phyloP scores from a whole-genome alignment of 2,113 vertebrate genomes.

The Gobio gobio region DNA sequence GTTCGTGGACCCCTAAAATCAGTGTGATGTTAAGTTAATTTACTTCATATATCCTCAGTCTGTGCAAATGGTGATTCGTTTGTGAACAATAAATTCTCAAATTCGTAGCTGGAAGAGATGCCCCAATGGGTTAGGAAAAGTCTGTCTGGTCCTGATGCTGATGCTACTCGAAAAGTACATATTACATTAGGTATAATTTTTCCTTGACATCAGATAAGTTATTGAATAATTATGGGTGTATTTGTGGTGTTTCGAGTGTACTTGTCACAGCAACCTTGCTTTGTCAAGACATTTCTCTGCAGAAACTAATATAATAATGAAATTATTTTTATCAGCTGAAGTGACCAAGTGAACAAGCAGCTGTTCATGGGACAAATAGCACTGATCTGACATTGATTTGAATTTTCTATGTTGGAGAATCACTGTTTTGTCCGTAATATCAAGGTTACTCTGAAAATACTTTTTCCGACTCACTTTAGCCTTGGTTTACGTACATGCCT shows the following conservation, averaged over 20 bases:
- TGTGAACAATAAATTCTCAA: background rate
- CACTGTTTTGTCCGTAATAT: background rate
- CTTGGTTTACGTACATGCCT: background rate
- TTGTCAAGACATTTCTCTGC: background rate
- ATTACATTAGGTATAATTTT: background rate
- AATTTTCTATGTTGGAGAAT: background rate
- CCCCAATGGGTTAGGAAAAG: background rate
- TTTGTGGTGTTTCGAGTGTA: background rate
- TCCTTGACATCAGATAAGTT: background rate
- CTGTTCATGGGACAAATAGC: background rate
- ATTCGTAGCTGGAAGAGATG: background rate
- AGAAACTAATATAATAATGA: background rate
- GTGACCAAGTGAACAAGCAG: background rate
- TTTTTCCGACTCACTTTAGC: background rate
- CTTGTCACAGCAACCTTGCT: background rate
- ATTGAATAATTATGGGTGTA: background rate
- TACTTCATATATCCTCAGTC: too few species aligned
- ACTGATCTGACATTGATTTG: background rate
- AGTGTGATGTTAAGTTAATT: too few species aligned
- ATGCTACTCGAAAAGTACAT: background rate
- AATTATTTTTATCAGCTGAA: background rate
- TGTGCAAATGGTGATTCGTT: too few species aligned
- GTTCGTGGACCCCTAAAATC: too few species aligned
- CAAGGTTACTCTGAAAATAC: slow-evolving; percentile 7
- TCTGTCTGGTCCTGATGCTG: background rate